Evolutionary conservation across 2,797 vertebrate genomes (phyloP).

Genomic region (Anas bahamensis): DNA sequence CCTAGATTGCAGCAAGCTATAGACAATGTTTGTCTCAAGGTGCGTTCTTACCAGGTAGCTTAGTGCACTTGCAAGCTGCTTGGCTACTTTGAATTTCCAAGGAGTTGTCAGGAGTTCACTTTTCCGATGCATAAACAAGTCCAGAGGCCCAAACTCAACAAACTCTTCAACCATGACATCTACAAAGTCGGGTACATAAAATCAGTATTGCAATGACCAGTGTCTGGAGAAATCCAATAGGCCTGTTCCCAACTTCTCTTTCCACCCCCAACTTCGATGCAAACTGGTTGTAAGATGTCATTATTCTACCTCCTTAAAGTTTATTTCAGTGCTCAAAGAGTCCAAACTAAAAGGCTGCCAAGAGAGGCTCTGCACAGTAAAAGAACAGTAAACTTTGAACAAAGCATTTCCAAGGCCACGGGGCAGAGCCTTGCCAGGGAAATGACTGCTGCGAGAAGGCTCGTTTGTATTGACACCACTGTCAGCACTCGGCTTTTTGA

Average conservation of each 20-base stretch:
- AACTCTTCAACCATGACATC: conserved; percentile 99
- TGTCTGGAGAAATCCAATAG: accelerated
- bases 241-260: not conserved
- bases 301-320: not conserved
- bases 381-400: not conserved
- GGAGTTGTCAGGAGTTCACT: conserved; percentile 86
- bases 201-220: not conserved
- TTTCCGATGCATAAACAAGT: conserved; percentile 92
- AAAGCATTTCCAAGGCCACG: not conserved
- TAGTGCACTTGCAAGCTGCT: conserved; percentile 94
- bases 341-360: not conserved
- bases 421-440: not conserved
- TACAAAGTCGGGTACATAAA: conserved; percentile 31
- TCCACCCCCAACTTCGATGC: not conserved
- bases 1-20: not conserved
- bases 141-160: conserved; percentile 92
- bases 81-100: conserved; percentile 99
- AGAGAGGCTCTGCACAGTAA: not conserved
- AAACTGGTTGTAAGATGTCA: accelerated
- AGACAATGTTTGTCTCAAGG: not conserved
- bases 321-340: not conserved
- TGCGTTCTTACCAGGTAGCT: conserved; percentile 92
- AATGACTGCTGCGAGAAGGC: not conserved
- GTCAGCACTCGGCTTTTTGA: not conserved
- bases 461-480: not conserved